A percentile compares a stretch with the other conserved stretches of the same genome.
These are phyloP conservation scores for Anguilla rostrata DNA, from an alignment of 2,113 vertebrate species.

Conservation along the genomic window DNA sequence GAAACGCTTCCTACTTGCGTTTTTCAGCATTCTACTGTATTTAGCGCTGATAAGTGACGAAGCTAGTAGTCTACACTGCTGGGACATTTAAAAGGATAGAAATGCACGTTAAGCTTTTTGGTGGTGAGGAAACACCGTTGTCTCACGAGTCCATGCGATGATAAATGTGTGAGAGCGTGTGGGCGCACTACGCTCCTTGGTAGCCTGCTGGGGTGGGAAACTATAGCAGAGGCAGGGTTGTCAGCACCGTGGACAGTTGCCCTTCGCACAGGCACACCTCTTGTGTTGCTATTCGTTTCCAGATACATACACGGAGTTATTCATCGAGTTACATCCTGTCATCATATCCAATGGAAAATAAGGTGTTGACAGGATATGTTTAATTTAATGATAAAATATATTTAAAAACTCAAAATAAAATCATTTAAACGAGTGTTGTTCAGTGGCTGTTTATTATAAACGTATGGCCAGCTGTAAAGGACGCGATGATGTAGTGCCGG, in stretches of 20 bases:
- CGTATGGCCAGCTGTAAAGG: background rate
- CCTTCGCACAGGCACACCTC: constrained; percentile 16
- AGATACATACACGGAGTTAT: background rate
- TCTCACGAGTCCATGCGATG: constrained; percentile 42
- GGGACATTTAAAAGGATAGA: constrained; percentile 33
- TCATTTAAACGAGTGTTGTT: background rate
- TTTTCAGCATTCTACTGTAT: constrained; percentile 3
- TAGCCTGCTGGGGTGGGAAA: background rate
- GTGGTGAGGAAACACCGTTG: constrained; percentile 43
- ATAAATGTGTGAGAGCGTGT: constrained; percentile 44
- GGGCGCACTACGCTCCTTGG: constrained; percentile 25
- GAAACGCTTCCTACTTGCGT: constrained; percentile 21
- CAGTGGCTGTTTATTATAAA: background rate
- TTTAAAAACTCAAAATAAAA: background rate
- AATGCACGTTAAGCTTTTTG: constrained; percentile 43
- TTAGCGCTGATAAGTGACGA: constrained; percentile 31
- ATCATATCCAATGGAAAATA: background rate
- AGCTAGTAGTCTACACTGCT: constrained; percentile 22
- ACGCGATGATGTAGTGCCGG: background rate
- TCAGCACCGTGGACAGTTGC: constrained; percentile 73
- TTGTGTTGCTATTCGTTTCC: constrained; percentile 26
- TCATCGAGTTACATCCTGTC: background rate
- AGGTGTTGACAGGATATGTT: no score
- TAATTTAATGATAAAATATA: background rate
- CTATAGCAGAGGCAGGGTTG: constrained; percentile 1